phyloP scores from a whole-genome alignment of 2,797 vertebrate genomes.

The Natrix natrix region DNA sequence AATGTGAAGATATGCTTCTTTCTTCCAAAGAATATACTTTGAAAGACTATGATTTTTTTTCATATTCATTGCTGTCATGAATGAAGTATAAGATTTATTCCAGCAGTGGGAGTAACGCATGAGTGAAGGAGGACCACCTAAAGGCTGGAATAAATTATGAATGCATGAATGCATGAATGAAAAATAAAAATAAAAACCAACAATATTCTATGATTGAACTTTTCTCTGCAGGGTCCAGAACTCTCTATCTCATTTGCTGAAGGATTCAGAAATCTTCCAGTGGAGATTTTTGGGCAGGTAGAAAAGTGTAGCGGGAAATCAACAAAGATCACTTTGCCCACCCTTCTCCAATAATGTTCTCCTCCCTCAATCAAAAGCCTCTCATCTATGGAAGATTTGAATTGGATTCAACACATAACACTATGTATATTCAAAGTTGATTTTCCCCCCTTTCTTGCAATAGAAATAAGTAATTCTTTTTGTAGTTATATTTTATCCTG shows the following conservation, averaged over 20 bases:
- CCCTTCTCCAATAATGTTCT: background rate
- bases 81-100: background rate
- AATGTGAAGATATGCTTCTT: background rate
- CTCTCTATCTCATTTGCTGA: background rate
- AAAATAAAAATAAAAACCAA: background rate
- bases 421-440: background rate
- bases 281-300: background rate
- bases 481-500: background rate
- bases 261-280: background rate
- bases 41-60: background rate
- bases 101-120: background rate
- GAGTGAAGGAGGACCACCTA: background rate
- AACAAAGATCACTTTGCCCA: background rate
- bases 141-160: background rate
- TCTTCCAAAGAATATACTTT: background rate
- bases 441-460: background rate
- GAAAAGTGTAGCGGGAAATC: background rate
- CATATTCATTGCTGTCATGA: background rate
- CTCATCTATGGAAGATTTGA: background rate
- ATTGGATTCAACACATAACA: background rate
- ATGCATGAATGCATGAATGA: background rate
- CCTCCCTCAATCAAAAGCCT: background rate
- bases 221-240: background rate
- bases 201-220: background rate
- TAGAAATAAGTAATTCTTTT: background rate